These are phyloP conservation scores for Bombyx mandarina DNA, from an alignment of 1,140 invertebrate species.

Conservation along the genomic window DNA sequence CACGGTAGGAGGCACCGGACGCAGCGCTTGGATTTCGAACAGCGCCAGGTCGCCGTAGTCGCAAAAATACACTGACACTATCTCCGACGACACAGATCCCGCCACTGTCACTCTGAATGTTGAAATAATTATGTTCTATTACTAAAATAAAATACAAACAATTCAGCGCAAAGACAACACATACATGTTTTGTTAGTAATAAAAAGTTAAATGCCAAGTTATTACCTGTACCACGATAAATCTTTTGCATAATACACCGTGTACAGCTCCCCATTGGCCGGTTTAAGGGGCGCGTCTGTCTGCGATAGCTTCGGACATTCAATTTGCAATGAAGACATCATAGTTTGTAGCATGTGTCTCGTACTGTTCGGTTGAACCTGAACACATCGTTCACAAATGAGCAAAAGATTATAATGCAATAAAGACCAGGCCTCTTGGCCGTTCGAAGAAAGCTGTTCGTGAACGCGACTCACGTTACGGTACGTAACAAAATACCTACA, in stretches of 20 bases:
- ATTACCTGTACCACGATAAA: constrained; percentile 73
- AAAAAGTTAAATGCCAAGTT: neutral
- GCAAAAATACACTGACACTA: constrained; percentile 63
- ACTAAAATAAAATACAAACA: no score
- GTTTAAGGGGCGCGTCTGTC: constrained; percentile 37
- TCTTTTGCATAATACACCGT: constrained; percentile 70
- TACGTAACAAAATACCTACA: no score
- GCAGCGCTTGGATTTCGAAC: constrained; percentile 30
- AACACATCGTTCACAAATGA: neutral
- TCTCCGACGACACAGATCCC: constrained; percentile 43
- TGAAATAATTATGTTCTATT: constrained; percentile 5
- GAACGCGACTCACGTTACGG: no score
- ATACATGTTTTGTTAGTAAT: no score
- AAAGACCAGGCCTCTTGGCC: no score
- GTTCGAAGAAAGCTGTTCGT: no score
- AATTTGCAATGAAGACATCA: constrained; percentile 70
- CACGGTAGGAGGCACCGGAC: constrained; percentile 39
- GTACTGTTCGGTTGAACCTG: constrained; percentile 60
- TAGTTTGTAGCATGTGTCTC: constrained; percentile 44
- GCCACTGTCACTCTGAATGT: constrained; percentile 46
- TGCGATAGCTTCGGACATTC: constrained; percentile 56
- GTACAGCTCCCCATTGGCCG: constrained; percentile 67
- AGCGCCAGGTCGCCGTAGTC: constrained; percentile 63
- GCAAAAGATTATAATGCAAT: no score
- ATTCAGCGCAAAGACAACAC: no score